A percentile compares a stretch with the other conserved stretches of the same genome.
phyloP scores from a whole-genome alignment of 2,113 vertebrate species.

The Hydropotes inermis region DNA sequence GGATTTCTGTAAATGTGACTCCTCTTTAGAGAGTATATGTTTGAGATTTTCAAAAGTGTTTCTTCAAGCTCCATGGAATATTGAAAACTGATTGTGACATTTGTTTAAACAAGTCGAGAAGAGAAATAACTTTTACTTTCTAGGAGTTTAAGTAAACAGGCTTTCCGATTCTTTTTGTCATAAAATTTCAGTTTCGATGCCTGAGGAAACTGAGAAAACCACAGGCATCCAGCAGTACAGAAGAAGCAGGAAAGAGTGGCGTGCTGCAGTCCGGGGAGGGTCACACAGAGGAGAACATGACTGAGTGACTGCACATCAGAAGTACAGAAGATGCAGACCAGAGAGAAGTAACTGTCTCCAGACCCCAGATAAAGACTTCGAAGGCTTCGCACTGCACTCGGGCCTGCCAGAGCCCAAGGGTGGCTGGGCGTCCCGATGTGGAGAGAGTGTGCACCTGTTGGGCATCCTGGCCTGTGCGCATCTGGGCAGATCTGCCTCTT shows the following conservation, averaged over 20 bases:
- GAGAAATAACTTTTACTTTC: too few species aligned
- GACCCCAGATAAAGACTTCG: background rate
- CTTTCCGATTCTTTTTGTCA: too few species aligned
- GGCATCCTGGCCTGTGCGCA: background rate
- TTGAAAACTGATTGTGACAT: background rate
- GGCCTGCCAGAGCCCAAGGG: too few species aligned
- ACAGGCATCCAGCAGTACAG: too few species aligned
- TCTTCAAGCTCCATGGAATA: background rate
- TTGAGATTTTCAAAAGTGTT: background rate
- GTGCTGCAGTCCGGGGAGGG: too few species aligned
- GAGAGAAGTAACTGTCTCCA: background rate
- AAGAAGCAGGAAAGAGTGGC: background rate
- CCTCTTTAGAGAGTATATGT: background rate
- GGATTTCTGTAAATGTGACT: background rate
- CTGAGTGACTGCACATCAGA: rapidly evolving
- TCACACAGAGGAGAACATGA: background rate
- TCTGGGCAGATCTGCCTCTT: background rate
- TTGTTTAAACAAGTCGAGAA: background rate
- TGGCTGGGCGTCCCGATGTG: too few species aligned
- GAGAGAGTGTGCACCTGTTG: background rate
- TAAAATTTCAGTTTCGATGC: too few species aligned
- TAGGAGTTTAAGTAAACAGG: background rate
- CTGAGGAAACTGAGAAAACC: too few species aligned
- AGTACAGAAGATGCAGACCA: too few species aligned
- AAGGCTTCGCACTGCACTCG: rapidly evolving